Base-by-base conservation (phyloP, 2,113 vertebrate genomes). In the Dipodomys ordii region DNA sequence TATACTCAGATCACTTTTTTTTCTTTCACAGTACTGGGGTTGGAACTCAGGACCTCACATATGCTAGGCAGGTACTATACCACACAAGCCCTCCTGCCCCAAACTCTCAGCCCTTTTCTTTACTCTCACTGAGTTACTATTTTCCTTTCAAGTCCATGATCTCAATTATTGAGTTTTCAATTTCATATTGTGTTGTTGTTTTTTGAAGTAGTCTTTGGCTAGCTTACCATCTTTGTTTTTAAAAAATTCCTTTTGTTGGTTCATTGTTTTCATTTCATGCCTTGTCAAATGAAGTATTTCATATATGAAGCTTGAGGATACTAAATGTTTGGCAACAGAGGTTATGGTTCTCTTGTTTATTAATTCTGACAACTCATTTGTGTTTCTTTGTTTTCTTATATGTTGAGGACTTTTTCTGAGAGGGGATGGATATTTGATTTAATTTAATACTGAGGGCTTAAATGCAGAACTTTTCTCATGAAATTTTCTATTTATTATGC, bases 301-400 rank as follows among this genome's bases (percentile, higher is more conserved):
- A 62, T 74, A 73, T 84, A 28, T 19, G 13, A 5, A 88, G 30
- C 49, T 8, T 94, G 72, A 83, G 35, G 92, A 28, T 67, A 73
- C 9, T 87, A 88, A 91, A 23, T 87, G 53, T 81, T 82, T 95
- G 69, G 28, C 68, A 79, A 32, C 46, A 57, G 1, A 92, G 39
- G 23, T 4, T 73, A 1, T 87, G 18, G 16, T 46, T 87, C 27
- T 65, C 1, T 53, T 78, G 2, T 69, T 86, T 83, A 4, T 74
- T 78, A 10, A 77, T 82, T 92, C 27, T 79, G 18, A 16, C 3
- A 69, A 32, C 25, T 87, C 19, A 69, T 73, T 88, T 88, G 71
- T 80, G 49, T 85, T 88, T n/a, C 65, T 85, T 86, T 94, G 49
- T 82, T 85, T 91, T 72, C 76, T 93, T 90, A 28, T 44, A 12